These are phyloP conservation scores for Acrocyrtus sp. DNA, from an alignment of 2,888 invertebrate genomes.

Conservation along the genomic window DNA sequence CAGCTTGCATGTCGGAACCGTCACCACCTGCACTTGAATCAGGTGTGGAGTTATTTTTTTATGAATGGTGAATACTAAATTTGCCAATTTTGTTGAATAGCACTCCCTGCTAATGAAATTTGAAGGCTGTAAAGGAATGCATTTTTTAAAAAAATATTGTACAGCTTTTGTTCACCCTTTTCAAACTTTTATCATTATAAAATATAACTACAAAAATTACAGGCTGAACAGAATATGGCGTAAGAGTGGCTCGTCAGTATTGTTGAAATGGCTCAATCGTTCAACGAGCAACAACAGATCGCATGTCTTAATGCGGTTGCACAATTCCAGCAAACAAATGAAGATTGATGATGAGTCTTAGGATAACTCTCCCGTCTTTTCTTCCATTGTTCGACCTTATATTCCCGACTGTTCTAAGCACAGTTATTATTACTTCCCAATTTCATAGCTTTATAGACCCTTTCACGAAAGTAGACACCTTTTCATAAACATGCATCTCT, in stretches of 20 bases:
- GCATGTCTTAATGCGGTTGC: too few relatives aligned
- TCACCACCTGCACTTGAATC: not conserved
- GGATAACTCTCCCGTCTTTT: not conserved
- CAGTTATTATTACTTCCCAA: not conserved
- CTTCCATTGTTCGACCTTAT: slow-evolving; percentile 2
- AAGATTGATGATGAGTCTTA: slow-evolving; percentile 24
- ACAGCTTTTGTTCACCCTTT: too few relatives aligned
- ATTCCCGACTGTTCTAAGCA: not conserved
- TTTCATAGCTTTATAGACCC: not conserved
- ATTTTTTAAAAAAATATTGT: not conserved
- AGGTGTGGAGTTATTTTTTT: not conserved
- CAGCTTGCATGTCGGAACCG: not conserved
- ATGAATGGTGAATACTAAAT: too few relatives aligned
- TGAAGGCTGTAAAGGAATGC: not conserved
- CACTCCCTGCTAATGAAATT: not conserved
- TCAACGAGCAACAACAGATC: too few relatives aligned
- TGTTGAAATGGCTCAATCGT: not conserved
- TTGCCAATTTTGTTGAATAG: too few relatives aligned
- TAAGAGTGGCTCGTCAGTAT: not conserved
- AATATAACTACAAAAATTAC: too few relatives aligned
- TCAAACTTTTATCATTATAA: too few relatives aligned
- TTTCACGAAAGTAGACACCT: not conserved
- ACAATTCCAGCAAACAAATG: slow-evolving; percentile 11
- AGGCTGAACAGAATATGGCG: too few relatives aligned
- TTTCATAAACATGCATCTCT: not conserved